Evolutionary conservation across 2,888 invertebrate species (phyloP).

Genomic region (Diploptera punctata): DNA sequence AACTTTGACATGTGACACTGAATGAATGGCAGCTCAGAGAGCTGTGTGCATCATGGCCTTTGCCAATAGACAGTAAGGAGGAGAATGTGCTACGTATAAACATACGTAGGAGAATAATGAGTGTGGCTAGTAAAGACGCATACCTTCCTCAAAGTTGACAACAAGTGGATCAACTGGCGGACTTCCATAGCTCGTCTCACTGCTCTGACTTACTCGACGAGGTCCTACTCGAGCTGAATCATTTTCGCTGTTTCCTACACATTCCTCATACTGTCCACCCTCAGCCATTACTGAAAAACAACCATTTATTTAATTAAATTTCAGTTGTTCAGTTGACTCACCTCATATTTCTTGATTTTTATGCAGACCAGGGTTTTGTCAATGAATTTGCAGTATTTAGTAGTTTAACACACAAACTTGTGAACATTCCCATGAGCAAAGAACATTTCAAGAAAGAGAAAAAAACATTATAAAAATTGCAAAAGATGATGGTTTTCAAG

Average conservation of each 20-base stretch:
- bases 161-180: constrained; percentile 73
- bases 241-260: constrained; percentile 53
- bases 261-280: constrained; percentile 52
- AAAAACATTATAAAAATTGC: too few species aligned
- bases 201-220: constrained; percentile 42
- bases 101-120: constrained; percentile 20
- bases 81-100: constrained; percentile 21
- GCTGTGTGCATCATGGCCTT: constrained; percentile 5
- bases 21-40: constrained; percentile 29
- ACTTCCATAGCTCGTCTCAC: constrained; percentile 45
- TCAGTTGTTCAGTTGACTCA: too few species aligned
- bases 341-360: too few species aligned
- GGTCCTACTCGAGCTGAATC: constrained; percentile 38
- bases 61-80: constrained; percentile 19
- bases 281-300: constrained; percentile 43
- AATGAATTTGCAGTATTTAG: not conserved
- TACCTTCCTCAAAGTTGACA: constrained; percentile 84
- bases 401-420: too few species aligned
- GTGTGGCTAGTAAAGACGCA: constrained; percentile 70
- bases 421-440: too few species aligned
- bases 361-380: too few species aligned
- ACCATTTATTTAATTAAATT: too few species aligned
- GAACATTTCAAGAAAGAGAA: too few species aligned
- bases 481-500: too few species aligned
- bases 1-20: constrained; percentile 28